Base-by-base conservation (phyloP, 2,888 invertebrate species). In the Eupithecia dodoneata region DNA sequence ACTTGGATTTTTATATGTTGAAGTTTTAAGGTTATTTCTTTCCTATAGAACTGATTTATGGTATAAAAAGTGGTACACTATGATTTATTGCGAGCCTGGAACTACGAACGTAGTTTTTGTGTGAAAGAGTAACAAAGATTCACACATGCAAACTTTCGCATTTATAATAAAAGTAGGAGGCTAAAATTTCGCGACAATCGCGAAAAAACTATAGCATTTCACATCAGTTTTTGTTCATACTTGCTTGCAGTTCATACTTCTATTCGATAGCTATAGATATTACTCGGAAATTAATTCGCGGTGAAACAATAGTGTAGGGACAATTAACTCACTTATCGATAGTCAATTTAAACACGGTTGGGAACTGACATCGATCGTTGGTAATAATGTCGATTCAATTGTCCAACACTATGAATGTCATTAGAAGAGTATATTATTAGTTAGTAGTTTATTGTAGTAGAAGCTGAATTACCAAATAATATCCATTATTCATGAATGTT, bases 361-460 rank as follows among this genome's bases (percentile, higher is more conserved):
- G 71, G 76, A 76, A 71, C 71, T 71, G 59, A 67, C 73, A 75
- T 73, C 66, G 75, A 71, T 44, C 41, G 63, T 52, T 9, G 55
- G 75, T 80, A 80, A 75, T 76, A 80, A 65, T 76, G 72, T 71
- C 72, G 44, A 77, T 72, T 72, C 74, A 74, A 74, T 74, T 74
- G 74, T 72, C 72, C 59, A 69, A 71, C 72, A 69, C 69, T 72
- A 72, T 65, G 71, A 30, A 18, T n/a, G 41, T n/a, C 71, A 49
- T 72, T 7, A 47, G 13, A 76, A 72, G 42, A 76, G 72, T 72
- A 72, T 41, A 73, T 73, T 73, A 63, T 4, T 18, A 30, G 30
- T 1, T 30, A 30, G 30, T 30, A 30, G 18, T 59, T n/a, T 59
- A 59, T 59, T 59, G n/a, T 4, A 65, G 30, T 30, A 0, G 30